These are phyloP conservation scores for Dendrocincla tyrannina DNA, from an alignment of 2,797 vertebrate species.

Conservation along the genomic window DNA sequence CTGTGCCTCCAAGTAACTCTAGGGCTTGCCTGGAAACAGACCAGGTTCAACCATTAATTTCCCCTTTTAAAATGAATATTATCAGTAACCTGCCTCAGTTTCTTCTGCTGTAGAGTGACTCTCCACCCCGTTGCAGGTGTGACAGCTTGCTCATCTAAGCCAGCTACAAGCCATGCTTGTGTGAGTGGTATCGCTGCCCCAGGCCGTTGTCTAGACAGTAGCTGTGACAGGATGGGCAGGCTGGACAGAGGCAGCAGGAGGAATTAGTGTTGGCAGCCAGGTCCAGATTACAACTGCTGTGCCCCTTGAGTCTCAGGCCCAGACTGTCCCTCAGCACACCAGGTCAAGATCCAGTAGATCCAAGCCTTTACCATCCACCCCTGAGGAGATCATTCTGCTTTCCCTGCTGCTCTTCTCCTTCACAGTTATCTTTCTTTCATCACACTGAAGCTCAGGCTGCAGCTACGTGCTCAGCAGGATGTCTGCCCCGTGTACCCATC, in stretches of 20 bases:
- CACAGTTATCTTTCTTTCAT: background rate
- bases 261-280: background rate
- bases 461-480: accelerated
- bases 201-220: background rate
- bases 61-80: background rate
- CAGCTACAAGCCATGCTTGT: accelerated
- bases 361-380: background rate
- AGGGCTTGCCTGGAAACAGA: background rate
- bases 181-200: background rate
- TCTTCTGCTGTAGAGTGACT: background rate
- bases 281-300: background rate
- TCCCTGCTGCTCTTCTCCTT: background rate
- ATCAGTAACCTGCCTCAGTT: background rate
- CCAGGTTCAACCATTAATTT: background rate
- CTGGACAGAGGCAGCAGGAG: background rate
- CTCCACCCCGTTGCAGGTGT: background rate
- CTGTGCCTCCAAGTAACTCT: background rate
- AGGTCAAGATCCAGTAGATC: background rate
- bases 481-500: background rate
- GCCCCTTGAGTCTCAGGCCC: background rate
- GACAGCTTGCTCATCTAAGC: background rate
- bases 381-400: background rate
- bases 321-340: accelerated
- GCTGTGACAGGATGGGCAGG: accelerated
- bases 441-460: background rate